Base-by-base conservation (phyloP, 2,797 vertebrate species). In the Semaprochilodus insignis region DNA sequence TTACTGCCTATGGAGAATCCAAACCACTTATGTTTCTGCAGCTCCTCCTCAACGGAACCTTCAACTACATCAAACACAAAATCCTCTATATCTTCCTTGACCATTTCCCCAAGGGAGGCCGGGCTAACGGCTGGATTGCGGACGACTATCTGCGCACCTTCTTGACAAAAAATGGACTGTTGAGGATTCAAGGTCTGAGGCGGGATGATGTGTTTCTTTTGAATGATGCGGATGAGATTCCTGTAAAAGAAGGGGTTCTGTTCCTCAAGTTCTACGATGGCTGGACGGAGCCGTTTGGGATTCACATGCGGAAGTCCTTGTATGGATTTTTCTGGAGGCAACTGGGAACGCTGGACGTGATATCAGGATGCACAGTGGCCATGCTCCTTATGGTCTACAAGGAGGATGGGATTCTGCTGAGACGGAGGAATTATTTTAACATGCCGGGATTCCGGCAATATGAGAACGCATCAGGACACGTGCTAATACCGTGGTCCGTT, bases 321-420 rank as follows among this genome's bases (percentile, higher is more conserved):
- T 97, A 97, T 0, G 96, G 96, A 62, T 97, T 97, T 91, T 97
- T 94, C 91, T 96, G 96, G 96, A 96, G 95, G 93, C 96, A 97
- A 54, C 95, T 94, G 0, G 96, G 96, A 78, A 96, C 95, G 2
- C 89, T 97, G 86, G 94, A 97, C 66, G 93, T 97, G 82, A 90
- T 96, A 77, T 96, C 96, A 0, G 95, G 94, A 73, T 97, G 96
- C 89, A 96, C 96, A 0, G 89, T 95, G 78, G 94, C 93, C 73
- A 97, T 97, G 96, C 92, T 97, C 0, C 89, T 88, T 21, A 86
- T 88, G 0, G 96, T 97, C 74, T 97, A 97, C 1, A 94, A 89
- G 78, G 92, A 88, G 0, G 95, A 97, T 0, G 96, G 96, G 70
- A 96, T 97, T 89, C 95, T 95, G 59, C 91, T 97, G 59, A 93